Evolutionary conservation across 1,140 invertebrate genomes (phyloP), one percentile per base, ranked within the genome.

Genomic region (Philotrypesis tridentata): DNA sequence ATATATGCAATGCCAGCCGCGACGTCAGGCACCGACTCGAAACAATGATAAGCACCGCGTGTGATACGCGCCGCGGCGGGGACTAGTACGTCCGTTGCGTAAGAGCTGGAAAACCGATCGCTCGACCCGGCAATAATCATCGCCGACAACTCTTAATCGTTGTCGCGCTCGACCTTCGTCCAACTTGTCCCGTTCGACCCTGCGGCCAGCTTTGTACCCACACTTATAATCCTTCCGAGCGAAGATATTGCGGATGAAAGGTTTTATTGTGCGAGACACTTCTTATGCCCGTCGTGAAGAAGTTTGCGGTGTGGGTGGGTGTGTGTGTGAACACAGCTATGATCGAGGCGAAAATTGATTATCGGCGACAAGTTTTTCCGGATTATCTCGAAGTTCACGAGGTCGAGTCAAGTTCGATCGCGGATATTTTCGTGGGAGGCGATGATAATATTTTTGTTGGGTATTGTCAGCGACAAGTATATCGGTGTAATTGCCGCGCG

Each of bases 91-190:
- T 17, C 7, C 48, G 17, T 55, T 55, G 48, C 48, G 48, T 55
- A 55, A 55, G 48, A 21, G 17, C 48, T 55, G 48, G 48, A 55
- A 55, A n/a, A 55, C 21, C n/a, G 48, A 17, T 55, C 48, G 48
- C 48, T 55, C 48, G 48, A 14, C 14, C 0, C 21, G 48, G 21
- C 17, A 55, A 55, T 55, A 55, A 55, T 55, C 48, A 55, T 55
- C 48, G 48, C 17, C 48, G 21, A 17, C 40, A 0, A 14, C 21
- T 55, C 17, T 55, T 55, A 55, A 55, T 55, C 48, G 48, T 55
- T 55, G 17, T 55, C 48, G 3, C 48, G 21, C 48, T 55, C 65
- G 65, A 70, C 76, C 40, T 78, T 78, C 65, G 17, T 23, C 63
- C 8, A 31, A 12, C 29, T 63, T 8, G 25, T 37, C 1, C n/a